A percentile compares a stretch with the other conserved stretches of the same genome.
These are phyloP conservation scores for Pentalonia nigronervosa DNA, from an alignment of 1,140 invertebrate species.

Conservation along the genomic window DNA sequence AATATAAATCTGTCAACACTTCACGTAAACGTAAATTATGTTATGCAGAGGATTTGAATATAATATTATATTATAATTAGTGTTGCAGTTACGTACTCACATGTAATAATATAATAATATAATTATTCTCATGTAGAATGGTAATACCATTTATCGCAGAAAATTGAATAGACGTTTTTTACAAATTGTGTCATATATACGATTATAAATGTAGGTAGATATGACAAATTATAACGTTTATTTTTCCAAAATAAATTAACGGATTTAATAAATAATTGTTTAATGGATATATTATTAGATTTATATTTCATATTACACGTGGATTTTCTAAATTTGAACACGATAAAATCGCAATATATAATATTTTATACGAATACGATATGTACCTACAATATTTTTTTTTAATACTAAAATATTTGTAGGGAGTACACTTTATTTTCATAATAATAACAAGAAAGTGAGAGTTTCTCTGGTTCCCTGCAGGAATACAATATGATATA, in stretches of 20 bases:
- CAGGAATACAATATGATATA: neutral
- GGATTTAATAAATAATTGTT: too few species aligned
- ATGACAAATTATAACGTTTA: neutral
- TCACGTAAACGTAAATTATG: too few species aligned
- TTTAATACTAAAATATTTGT: neutral
- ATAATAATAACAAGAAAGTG: neutral
- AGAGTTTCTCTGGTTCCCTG: neutral
- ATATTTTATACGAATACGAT: neutral
- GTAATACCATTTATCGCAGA: neutral
- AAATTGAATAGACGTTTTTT: too few species aligned
- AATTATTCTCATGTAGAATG: neutral
- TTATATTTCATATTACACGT: neutral
- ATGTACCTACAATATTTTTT: neutral
- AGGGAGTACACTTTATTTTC: neutral
- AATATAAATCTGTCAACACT: too few species aligned
- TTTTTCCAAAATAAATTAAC: neutral
- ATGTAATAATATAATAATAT: too few species aligned
- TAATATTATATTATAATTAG: too few species aligned
- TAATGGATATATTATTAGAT: neutral
- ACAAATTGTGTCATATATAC: too few species aligned
- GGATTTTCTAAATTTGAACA: neutral
- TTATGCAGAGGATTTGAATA: too few species aligned
- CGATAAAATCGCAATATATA: neutral
- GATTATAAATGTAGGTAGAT: too few species aligned
- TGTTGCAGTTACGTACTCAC: too few species aligned